phyloP scores from a whole-genome alignment of 2,113 vertebrate genomes.

The Saimiri boliviensis region DNA sequence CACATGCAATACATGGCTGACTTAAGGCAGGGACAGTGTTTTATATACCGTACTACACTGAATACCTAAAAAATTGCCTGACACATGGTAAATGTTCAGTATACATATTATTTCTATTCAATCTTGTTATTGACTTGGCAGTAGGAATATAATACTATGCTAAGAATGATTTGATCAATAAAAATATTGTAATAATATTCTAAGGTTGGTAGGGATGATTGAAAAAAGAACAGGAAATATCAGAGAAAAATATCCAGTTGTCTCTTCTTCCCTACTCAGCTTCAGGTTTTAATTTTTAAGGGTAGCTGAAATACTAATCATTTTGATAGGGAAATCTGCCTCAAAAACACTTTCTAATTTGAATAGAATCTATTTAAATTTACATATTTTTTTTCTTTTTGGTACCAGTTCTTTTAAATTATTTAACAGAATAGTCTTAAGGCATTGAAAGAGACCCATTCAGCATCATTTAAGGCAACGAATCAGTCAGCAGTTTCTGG shows the following conservation, averaged over 20 bases:
- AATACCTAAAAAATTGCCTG: not conserved
- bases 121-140: not conserved
- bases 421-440: constrained; percentile 68
- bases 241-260: not conserved
- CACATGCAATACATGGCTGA: not conserved
- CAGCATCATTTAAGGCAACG: constrained; percentile 75
- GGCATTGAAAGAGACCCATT: constrained; percentile 58
- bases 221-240: not conserved
- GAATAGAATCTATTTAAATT: not conserved
- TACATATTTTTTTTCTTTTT: constrained; percentile 11
- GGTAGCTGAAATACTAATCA: not conserved
- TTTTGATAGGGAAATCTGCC: not conserved
- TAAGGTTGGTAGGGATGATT: not conserved
- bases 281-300: not conserved
- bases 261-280: not conserved
- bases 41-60: not conserved
- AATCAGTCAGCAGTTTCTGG: constrained; percentile 72
- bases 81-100: not conserved
- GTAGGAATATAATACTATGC: not conserved
- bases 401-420: constrained; percentile 49
- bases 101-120: not conserved
- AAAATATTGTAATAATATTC: not conserved
- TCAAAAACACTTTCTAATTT: constrained; percentile 27
- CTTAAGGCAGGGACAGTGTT: not conserved
- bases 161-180: not conserved